Percentiles rank a stretch among this genome's conserved stretches.
These are phyloP conservation scores for Rhingia campestris DNA, from an alignment of 2,888 invertebrate genomes.

Conservation along the genomic window DNA sequence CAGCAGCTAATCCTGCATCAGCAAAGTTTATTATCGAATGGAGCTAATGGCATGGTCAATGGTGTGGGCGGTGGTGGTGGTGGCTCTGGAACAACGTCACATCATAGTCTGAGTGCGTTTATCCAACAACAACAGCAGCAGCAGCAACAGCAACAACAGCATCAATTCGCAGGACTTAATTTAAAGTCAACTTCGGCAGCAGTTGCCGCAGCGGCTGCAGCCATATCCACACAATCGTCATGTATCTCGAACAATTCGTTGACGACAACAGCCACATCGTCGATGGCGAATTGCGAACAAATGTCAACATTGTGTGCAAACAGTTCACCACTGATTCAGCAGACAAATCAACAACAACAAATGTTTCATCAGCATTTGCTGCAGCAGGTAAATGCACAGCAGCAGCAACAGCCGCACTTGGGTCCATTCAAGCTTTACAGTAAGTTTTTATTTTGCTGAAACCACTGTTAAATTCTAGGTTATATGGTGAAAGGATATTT, in stretches of 20 bases:
- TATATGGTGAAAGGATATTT: too few species aligned
- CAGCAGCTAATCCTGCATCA: constrained; percentile 79
- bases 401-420: constrained; percentile 78
- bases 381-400: constrained; percentile 79
- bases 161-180: constrained; percentile 66
- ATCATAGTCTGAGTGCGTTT: constrained; percentile 76
- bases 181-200: constrained; percentile 75
- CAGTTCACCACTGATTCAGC: constrained; percentile 70
- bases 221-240: constrained; percentile 74
- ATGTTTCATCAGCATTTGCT: constrained; percentile 76
- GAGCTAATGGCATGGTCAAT: constrained; percentile 72
- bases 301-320: constrained; percentile 75
- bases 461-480: too few species aligned
- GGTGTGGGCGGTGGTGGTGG: constrained; percentile 64
- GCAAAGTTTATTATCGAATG: constrained; percentile 80
- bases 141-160: constrained; percentile 77
- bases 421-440: constrained; percentile 83
- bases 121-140: constrained; percentile 79
- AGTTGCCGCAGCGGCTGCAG: constrained; percentile 76
- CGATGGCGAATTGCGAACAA: constrained; percentile 75
- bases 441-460: constrained; percentile 77
- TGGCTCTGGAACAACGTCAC: constrained; percentile 75
- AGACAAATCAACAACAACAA: constrained; percentile 75
- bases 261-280: constrained; percentile 75
- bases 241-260: constrained; percentile 63